A percentile compares a stretch with the other conserved stretches of the same genome.
These are phyloP conservation scores for Cynoglossus semilaevis DNA, from an alignment of 2,113 vertebrate species.

Conservation along the genomic window DNA sequence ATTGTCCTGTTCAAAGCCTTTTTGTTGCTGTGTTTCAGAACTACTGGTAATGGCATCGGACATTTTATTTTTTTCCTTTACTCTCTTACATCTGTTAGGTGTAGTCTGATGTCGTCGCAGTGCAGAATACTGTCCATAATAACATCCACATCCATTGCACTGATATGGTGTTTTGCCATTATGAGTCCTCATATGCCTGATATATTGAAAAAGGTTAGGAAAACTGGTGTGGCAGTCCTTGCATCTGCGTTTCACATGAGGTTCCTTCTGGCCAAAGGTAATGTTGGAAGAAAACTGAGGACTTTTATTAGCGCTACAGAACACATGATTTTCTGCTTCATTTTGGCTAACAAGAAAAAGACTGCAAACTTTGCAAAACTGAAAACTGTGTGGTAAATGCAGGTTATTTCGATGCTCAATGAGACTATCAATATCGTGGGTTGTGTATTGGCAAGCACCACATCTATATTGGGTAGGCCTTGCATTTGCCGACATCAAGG, in stretches of 20 bases:
- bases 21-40: background rate
- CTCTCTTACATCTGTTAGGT: constrained; percentile 46
- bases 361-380: constrained; percentile 62
- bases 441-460: constrained; percentile 52
- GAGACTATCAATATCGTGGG: constrained; percentile 50
- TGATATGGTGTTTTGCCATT: constrained; percentile 61
- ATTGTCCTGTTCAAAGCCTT: background rate
- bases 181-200: constrained; percentile 68
- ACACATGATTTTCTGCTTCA: constrained; percentile 48
- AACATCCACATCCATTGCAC: constrained; percentile 66
- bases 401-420: constrained; percentile 69
- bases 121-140: constrained; percentile 58
- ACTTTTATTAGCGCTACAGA: constrained; percentile 19
- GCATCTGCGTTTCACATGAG: constrained; percentile 37
- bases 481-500: constrained; percentile 26
- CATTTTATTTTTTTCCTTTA: background rate
- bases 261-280: constrained; percentile 7
- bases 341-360: constrained; percentile 50
- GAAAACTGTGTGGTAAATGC: constrained; percentile 52
- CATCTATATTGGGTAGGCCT: constrained; percentile 50
- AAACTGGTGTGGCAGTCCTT: constrained; percentile 56
- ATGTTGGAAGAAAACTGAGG: background rate
- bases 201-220: constrained; percentile 23
- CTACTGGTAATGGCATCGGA: constrained; percentile 2
- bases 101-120: constrained; percentile 52